Percentiles rank a stretch among this genome's conserved stretches.
These are phyloP conservation scores for Egretta garzetta DNA, from an alignment of 2,113 vertebrate species.

Conservation along the genomic window DNA sequence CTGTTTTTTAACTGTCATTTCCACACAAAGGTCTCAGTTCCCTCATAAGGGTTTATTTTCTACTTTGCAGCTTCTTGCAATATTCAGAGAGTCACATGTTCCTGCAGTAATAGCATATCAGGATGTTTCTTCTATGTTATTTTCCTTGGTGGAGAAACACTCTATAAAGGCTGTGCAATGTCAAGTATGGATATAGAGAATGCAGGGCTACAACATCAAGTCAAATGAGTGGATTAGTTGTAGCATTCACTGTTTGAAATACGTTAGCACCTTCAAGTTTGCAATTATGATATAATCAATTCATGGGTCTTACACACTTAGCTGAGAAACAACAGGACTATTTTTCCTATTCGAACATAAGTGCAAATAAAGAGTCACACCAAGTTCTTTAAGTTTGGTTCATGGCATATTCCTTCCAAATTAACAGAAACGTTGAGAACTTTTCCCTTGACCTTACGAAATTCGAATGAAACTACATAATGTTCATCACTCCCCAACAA, in stretches of 20 bases:
- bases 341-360: neutral
- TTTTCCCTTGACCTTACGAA: neutral
- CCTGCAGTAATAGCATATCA: neutral
- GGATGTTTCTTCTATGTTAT: neutral
- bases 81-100: neutral
- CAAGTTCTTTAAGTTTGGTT: neutral
- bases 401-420: neutral
- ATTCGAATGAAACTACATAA: neutral
- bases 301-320: neutral
- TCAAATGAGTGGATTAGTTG: neutral
- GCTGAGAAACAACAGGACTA: neutral
- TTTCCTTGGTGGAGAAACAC: neutral
- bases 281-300: neutral
- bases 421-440: neutral
- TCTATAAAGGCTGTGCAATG: neutral
- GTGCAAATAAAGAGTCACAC: neutral
- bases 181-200: neutral
- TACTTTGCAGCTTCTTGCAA: neutral
- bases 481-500: neutral
- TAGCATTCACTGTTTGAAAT: neutral
- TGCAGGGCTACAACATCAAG: neutral
- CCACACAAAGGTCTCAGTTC: neutral
- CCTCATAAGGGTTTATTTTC: neutral
- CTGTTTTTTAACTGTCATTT: neutral
- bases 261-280: neutral